Conservation (phyloP, 2,113 vertebrate genomes). For the Emydura subglobosa region DNA sequence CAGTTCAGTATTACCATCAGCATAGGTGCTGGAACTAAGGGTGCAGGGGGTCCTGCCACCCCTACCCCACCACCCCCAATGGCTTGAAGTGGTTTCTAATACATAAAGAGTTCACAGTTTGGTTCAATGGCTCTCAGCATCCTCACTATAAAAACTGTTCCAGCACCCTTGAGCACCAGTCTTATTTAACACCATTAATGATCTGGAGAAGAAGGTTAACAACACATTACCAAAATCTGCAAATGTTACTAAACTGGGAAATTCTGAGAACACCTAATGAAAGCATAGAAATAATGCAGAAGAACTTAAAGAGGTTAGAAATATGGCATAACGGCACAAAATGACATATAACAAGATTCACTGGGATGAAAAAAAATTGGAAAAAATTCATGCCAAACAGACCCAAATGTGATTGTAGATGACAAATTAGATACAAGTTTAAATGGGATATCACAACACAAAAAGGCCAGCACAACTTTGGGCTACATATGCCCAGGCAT, state of each 20-base stretch:
- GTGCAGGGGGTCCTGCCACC: no score
- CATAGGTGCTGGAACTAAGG: no score
- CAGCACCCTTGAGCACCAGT: neutral
- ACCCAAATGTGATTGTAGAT: neutral
- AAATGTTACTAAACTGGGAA: neutral
- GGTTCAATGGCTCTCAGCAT: no score
- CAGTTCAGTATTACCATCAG: neutral
- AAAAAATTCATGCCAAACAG: neutral
- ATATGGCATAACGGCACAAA: neutral
- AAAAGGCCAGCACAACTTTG: neutral
- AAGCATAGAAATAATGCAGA: neutral
- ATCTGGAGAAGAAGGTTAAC: neutral
- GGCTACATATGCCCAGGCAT: neutral
- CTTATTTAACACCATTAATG: neutral
- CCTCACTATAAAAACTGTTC: no score
- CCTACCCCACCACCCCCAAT: no score
- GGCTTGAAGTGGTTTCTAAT: no score
- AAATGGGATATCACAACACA: neutral
- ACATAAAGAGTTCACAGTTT: no score
- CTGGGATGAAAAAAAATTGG: neutral
- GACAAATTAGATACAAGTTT: neutral
- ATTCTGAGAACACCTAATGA: neutral
- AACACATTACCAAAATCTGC: neutral
- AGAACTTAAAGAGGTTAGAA: neutral
- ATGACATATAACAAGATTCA: neutral